Conservation (phyloP, 2,797 vertebrate genomes). For the Melanotaenia nigrans region DNA sequence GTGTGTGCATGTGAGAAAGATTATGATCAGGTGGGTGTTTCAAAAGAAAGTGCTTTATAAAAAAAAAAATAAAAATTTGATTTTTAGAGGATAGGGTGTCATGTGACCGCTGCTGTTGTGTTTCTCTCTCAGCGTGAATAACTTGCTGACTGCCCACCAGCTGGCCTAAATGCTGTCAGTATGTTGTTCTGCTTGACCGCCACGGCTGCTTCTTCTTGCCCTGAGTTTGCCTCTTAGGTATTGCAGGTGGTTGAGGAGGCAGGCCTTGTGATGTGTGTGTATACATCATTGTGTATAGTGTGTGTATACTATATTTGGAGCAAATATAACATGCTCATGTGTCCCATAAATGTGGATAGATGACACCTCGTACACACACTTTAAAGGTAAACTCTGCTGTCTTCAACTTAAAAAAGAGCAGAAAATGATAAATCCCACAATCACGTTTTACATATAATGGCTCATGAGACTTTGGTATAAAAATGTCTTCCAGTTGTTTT, state of each 20-base stretch:
- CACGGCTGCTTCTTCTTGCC: background rate
- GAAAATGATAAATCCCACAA: too few relatives aligned
- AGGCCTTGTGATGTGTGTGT: background rate
- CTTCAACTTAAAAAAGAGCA: background rate
- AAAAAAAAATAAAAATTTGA: too few relatives aligned
- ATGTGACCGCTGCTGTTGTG: background rate
- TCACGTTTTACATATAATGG: too few relatives aligned
- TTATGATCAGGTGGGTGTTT: too few relatives aligned
- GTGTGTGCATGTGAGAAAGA: too few relatives aligned
- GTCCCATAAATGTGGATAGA: background rate
- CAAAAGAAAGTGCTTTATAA: too few relatives aligned
- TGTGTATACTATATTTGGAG: background rate
- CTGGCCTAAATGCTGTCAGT: conserved; percentile 18
- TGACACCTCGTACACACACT: background rate
- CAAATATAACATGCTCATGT: background rate
- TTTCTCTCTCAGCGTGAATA: background rate
- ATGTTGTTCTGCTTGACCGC: conserved; percentile 14
- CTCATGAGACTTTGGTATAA: too few relatives aligned
- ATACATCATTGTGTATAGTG: too few relatives aligned
- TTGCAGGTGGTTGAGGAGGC: background rate
- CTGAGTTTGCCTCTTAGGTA: background rate
- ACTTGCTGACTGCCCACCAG: conserved; percentile 1
- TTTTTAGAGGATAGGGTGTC: background rate
- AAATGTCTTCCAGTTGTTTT: too few relatives aligned
- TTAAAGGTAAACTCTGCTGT: background rate